Percentiles rank a stretch among this genome's conserved stretches.
Conservation (phyloP, 2,113 vertebrate genomes). For the Pomatostomus ruficeps region DNA sequence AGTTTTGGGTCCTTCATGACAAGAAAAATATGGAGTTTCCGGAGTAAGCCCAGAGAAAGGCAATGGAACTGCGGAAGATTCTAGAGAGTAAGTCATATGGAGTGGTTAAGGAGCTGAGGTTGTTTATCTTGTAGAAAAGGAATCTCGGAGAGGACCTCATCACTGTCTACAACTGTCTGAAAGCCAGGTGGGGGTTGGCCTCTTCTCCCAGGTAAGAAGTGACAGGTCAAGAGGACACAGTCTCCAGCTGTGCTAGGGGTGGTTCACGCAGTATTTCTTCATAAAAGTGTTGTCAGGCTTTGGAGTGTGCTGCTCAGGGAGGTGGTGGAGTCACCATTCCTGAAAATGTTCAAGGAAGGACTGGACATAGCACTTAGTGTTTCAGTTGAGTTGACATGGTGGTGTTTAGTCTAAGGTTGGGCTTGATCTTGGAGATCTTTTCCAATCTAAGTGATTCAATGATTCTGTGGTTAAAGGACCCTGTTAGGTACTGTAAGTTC, state of each 20-base stretch:
- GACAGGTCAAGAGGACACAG: neutral
- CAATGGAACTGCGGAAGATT: neutral
- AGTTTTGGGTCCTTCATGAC: too few relatives aligned
- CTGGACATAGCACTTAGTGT: too few relatives aligned
- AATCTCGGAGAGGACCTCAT: neutral
- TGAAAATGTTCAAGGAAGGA: neutral
- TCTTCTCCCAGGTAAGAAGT: neutral
- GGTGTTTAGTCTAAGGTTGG: neutral
- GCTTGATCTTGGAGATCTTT: neutral
- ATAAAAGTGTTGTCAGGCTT: neutral
- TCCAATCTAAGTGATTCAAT: neutral
- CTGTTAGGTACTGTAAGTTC: neutral
- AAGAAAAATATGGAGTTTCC: too few relatives aligned
- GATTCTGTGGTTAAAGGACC: neutral
- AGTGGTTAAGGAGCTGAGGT: neutral
- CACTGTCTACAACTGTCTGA: neutral
- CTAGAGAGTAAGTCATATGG: neutral
- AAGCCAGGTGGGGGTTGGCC: neutral
- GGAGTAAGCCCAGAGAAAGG: neutral
- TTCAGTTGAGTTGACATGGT: neutral
- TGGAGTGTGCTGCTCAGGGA: neutral
- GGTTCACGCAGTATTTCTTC: neutral
- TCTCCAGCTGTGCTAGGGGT: neutral
- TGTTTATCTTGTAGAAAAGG: neutral
- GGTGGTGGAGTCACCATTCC: neutral